These are phyloP conservation scores for Crocallis elinguaria DNA, from an alignment of 2,888 invertebrate genomes.

Conservation along the genomic window DNA sequence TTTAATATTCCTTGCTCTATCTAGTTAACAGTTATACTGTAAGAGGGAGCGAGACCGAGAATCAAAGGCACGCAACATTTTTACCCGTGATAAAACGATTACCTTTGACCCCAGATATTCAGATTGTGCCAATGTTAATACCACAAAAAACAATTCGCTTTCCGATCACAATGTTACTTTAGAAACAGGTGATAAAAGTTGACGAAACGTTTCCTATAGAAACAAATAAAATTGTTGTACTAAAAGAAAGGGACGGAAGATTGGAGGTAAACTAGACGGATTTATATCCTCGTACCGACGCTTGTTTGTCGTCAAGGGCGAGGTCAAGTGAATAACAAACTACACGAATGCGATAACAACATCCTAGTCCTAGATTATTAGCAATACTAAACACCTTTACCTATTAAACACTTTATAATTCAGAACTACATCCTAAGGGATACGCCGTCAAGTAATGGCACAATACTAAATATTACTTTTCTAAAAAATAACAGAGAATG, in stretches of 20 bases:
- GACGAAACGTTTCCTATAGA: slow-evolving; percentile 15
- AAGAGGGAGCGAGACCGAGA: slow-evolving; percentile 50
- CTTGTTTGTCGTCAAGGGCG: slow-evolving; percentile 58
- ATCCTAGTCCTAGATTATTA: slow-evolving; percentile 15
- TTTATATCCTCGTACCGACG: slow-evolving; percentile 56
- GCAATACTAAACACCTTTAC: neutral
- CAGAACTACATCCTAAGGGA: neutral
- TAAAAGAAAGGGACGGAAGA: slow-evolving; percentile 25
- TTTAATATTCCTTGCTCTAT: slow-evolving; percentile 54
- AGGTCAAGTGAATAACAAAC: slow-evolving; percentile 47
- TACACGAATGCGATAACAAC: slow-evolving; percentile 24
- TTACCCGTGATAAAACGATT: slow-evolving; percentile 64
- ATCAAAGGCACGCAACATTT: slow-evolving; percentile 37
- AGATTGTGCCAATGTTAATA: slow-evolving; percentile 23
- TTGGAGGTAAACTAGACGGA: slow-evolving; percentile 40
- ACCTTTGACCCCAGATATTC: slow-evolving; percentile 64
- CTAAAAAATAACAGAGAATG: neutral
- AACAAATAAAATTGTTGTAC: neutral
- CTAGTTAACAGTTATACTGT: slow-evolving; percentile 33
- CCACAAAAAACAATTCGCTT: slow-evolving; percentile 16
- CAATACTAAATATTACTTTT: neutral
- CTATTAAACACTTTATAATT: neutral
- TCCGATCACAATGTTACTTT: slow-evolving; percentile 1
- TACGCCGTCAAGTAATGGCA: neutral
- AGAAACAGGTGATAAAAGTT: neutral